Evolutionary conservation across 2,888 invertebrate species (phyloP), one percentile per base, ranked within the genome.

Genomic region (Cecidostiba fungosa): DNA sequence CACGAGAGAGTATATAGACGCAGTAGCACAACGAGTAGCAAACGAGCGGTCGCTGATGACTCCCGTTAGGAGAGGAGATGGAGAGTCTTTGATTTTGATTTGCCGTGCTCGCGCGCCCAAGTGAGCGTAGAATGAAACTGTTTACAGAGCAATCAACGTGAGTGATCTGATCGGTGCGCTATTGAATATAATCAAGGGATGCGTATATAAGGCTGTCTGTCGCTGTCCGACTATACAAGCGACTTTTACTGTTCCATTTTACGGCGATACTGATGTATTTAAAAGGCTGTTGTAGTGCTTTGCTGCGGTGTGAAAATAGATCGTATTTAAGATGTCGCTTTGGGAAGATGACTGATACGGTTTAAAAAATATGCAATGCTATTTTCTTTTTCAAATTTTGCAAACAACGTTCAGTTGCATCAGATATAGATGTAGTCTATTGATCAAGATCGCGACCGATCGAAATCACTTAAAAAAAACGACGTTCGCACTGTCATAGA

Each of bases 121-220:
- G 62, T 47, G 79, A 5, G 74, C 77, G 74, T 39, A 62, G 78
- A 86, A 84, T 86, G 80, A 80, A 86, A 86, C 86, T 84, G 86
- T 86, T 86, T 86, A 78, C 84, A 43, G 78, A 82, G 86, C 84
- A 86, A 86, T 86, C 86, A 47, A 36, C 77, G n/a, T 12, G 50
- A 72, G 76, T 76, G 84, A 83, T 83, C 78, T 43, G 81, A 85
- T 85, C 82, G 78, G 82, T 78, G 78, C 62, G 78, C 82, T 85
- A 82, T 82, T 82, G 78, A 69, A 78, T 76, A 23, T 76, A 82
- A 78, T 85, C 74, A 62, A 73, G 81, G 50, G 85, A 77, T 77
- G 39, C 66, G 43, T 36, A 43, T 23, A 47, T 73, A 26, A n/a
- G 26, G 14, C 23, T 66, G 10, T 26, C n/a, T 66, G 66, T 23